A percentile compares a stretch with the other conserved stretches of the same genome.
These are phyloP conservation scores for Agrotis segetum DNA, from an alignment of 2,888 invertebrate genomes.

Conservation along the genomic window DNA sequence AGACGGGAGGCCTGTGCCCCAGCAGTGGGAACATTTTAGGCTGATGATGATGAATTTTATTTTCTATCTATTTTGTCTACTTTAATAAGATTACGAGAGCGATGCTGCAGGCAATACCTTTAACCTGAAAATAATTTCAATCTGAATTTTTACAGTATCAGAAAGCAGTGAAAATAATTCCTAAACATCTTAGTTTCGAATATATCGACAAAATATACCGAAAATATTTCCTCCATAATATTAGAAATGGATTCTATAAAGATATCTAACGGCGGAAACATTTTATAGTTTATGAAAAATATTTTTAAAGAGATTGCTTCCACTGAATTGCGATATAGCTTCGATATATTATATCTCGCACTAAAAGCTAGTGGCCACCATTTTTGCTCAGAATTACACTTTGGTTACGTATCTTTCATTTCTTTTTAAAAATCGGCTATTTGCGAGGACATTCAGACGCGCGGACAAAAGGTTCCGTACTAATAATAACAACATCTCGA, in stretches of 20 bases:
- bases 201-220: conserved; percentile 18
- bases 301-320: conserved; percentile 47
- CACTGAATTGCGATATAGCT: conserved; percentile 16
- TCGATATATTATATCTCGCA: conserved; percentile 6
- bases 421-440: no score
- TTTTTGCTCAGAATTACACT: background rate
- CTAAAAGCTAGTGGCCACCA: background rate
- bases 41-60: no score
- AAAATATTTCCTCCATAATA: conserved; percentile 26
- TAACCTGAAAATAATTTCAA: background rate
- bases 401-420: no score
- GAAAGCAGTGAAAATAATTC: background rate
- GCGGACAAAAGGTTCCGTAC: no score
- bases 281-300: conserved; percentile 44
- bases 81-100: background rate
- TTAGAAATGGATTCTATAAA: conserved; percentile 33
- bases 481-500: no score
- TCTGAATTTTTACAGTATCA: background rate
- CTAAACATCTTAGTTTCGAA: background rate
- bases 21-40: no score
- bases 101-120: background rate
- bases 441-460: no score
- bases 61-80: no score
- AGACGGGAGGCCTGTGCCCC: no score
- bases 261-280: conserved; percentile 24